Evolutionary conservation across 2,113 vertebrate species (phyloP).

Genomic region (Genyomyrus donnyi): DNA sequence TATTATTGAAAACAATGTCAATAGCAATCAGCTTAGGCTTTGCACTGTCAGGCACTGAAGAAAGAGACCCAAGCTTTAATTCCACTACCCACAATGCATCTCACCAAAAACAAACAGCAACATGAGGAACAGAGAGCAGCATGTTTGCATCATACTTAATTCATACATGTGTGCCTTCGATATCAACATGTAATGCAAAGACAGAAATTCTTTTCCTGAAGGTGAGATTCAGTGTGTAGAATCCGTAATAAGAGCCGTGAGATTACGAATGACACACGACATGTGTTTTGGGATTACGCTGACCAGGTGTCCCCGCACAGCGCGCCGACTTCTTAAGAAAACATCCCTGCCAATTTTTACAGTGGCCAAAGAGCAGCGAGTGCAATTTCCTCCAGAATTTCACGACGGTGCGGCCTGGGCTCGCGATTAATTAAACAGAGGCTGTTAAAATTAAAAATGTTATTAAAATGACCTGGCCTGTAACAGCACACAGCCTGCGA

Average conservation of each 20-base stretch:
- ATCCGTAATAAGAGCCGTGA: background rate
- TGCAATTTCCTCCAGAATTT: conserved; percentile 46
- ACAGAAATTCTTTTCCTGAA: background rate
- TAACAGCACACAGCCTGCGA: conserved; percentile 43
- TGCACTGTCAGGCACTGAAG: conserved; percentile 44
- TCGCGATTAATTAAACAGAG: conserved; percentile 49
- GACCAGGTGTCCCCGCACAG: conserved; percentile 37
- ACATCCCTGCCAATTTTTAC: conserved; percentile 49
- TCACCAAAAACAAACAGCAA: conserved; percentile 24
- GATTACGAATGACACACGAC: background rate
- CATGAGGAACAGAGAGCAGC: background rate
- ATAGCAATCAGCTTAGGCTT: conserved; percentile 52
- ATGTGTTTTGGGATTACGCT: conserved; percentile 44
- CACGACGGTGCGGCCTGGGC: conserved; percentile 37
- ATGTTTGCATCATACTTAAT: background rate
- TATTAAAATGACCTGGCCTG: conserved; percentile 59
- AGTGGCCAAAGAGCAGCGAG: conserved; percentile 31
- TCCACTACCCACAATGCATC: conserved; percentile 41
- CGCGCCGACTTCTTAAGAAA: conserved; percentile 52
- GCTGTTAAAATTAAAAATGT: conserved; percentile 54
- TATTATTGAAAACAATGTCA: conserved; percentile 51
- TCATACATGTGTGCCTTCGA: background rate
- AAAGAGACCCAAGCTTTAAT: conserved; percentile 43
- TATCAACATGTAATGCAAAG: background rate
- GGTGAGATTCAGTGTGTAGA: background rate